phyloP scores from a whole-genome alignment of 1,140 invertebrate genomes.

The Heliconius hewitsoni region DNA sequence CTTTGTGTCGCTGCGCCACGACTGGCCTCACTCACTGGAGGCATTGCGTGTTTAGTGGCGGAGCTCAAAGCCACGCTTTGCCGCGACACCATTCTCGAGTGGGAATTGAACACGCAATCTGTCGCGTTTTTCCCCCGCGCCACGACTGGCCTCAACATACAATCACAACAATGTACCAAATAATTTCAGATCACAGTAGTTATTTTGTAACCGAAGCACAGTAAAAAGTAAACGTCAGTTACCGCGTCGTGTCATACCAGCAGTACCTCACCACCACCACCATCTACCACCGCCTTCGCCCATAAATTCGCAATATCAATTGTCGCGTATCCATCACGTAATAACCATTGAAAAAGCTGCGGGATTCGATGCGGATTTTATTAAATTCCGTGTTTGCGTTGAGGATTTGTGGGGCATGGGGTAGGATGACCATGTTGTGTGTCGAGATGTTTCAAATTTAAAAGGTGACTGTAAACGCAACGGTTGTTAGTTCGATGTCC shows the following conservation, averaged over 20 bases:
- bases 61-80: too few species aligned
- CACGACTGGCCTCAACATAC: too few species aligned
- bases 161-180: too few species aligned
- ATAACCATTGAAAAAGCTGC: constrained; percentile 38
- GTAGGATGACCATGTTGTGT: not conserved
- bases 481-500: not conserved
- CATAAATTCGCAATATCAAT: constrained; percentile 36
- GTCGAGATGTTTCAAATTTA: not conserved
- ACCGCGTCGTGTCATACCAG: not conserved
- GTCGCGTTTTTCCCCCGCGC: too few species aligned
- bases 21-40: too few species aligned
- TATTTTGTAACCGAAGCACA: not conserved
- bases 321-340: constrained; percentile 38
- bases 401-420: constrained; percentile 29
- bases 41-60: too few species aligned
- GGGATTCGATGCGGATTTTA: constrained; percentile 43
- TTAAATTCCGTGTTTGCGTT: constrained; percentile 43
- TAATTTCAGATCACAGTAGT: not conserved
- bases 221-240: not conserved
- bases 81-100: too few species aligned
- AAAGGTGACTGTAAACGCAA: not conserved
- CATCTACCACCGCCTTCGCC: not conserved
- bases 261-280: not conserved
- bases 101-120: too few species aligned
- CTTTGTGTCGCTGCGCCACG: too few species aligned